Base-by-base conservation (phyloP, 2,888 invertebrate genomes). In the Meliscaeva auricollis region DNA sequence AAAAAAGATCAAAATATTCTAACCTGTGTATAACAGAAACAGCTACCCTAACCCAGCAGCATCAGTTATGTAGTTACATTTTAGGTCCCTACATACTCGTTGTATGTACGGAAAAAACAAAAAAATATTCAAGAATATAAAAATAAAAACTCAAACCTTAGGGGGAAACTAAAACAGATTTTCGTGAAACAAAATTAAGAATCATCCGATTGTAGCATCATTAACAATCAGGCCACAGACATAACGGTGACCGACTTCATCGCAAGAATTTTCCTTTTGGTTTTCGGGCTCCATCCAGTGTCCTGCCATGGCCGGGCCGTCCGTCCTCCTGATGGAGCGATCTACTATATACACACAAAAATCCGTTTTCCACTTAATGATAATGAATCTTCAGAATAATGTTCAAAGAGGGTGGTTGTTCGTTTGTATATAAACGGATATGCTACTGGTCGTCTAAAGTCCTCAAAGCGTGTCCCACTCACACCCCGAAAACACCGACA, bases 181-280 rank as follows among this genome's bases (percentile, higher is more conserved):
- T 84, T 56, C 22, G 64, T 75, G 79, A 79, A 70, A 84, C 52
- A 41, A 68, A 79, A 80, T 84, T 84, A 80, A 62, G 72, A 84
- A 84, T 66, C 80, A 84, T 84, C 84, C 72, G 66, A 84, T 84
- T 84, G 75, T 73, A 66, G 70, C 75, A 75, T 79, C 84, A 80
- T 84, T 84, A 84, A 80, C 84, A 84, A 84, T 84, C 80, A 80
- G 60, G 50, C 74, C 48, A 79, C 73, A 75, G 84, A 74, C 77
- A 81, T 26, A 50, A 77, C 64, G 62, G 52, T 62, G 44, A 56
- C 35, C 70, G 58, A 73, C 46, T 20, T 58, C 44, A 44, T 62
- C 11, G 66, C 56, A 58, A 73, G 35, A 66, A 9, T 26, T 54
- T 44, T 70, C 69, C 66, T 11, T 35, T 50, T 66, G 8, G 20